These are phyloP conservation scores for Loris lydekkerianus DNA, from an alignment of 2,797 vertebrate genomes.

Conservation along the genomic window DNA sequence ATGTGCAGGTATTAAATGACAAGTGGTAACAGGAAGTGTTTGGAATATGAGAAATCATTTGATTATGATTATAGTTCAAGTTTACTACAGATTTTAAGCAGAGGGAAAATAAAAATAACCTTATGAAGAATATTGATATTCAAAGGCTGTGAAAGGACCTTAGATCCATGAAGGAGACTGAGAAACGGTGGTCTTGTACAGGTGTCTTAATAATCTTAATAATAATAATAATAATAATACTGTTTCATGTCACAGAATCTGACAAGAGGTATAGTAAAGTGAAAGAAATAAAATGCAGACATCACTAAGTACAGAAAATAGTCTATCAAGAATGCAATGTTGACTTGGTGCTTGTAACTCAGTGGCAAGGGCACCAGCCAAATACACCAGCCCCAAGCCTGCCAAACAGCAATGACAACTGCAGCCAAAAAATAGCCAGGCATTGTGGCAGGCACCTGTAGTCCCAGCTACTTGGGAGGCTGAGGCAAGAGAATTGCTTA, in stretches of 20 bases:
- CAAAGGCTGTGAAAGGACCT: background rate
- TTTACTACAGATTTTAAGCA: background rate
- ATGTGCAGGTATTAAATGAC: background rate
- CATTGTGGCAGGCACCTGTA: too few species aligned
- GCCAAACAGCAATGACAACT: too few species aligned
- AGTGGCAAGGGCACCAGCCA: too few species aligned
- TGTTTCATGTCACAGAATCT: background rate
- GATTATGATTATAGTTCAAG: background rate
- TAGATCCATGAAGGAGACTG: background rate
- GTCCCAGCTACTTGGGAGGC: too few species aligned
- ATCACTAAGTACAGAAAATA: background rate
- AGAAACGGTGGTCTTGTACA: background rate
- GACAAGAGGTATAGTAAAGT: background rate
- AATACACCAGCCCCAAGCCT: too few species aligned
- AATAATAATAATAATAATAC: background rate
- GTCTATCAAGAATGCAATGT: background rate
- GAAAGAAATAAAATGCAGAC: background rate
- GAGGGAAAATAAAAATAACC: background rate
- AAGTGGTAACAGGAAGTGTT: fast-evolving
- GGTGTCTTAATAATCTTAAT: background rate
- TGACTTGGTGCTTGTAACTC: too few species aligned
- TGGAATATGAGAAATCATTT: background rate
- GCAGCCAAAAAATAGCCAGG: too few species aligned
- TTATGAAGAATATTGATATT: background rate
- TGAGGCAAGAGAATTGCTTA: too few species aligned